Evolutionary conservation across 2,888 invertebrate species (phyloP).

Genomic region (Aleiodes testaceus): DNA sequence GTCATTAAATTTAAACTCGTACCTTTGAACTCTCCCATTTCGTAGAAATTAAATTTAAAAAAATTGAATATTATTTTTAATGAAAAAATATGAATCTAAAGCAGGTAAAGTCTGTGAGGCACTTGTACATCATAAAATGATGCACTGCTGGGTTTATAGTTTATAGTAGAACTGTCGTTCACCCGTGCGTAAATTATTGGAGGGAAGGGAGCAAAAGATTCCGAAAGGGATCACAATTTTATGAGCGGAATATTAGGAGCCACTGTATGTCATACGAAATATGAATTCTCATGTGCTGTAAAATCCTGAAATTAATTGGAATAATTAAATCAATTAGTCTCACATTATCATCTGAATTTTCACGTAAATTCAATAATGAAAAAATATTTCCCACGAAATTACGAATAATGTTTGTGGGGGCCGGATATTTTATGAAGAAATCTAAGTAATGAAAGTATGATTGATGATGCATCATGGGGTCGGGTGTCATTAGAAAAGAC

Average conservation of each 20-base stretch:
- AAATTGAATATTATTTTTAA: not conserved
- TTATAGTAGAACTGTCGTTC: conserved; percentile 62
- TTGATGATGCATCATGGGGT: conserved; percentile 67
- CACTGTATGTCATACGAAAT: conserved; percentile 4
- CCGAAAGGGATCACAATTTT: conserved; percentile 65
- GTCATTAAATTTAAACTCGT: not conserved
- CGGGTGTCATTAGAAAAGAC: conserved; percentile 66
- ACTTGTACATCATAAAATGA: conserved; percentile 62
- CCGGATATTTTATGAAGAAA: conserved; percentile 55
- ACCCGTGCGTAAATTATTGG: conserved; percentile 60
- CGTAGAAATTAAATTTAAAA: no score
- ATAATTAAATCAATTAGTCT: not conserved
- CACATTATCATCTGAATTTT: not conserved
- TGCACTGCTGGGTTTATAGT: conserved; percentile 61
- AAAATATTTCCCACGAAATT: not conserved
- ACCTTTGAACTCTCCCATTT: not conserved
- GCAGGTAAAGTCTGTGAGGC: conserved; percentile 45
- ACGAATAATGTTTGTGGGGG: not conserved
- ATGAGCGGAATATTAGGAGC: conserved; percentile 63
- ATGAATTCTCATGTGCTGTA: not conserved
- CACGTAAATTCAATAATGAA: not conserved
- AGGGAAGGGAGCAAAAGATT: not conserved
- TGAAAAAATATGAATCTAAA: conserved; percentile 34
- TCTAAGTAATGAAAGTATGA: conserved; percentile 73
- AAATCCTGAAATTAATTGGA: not conserved